Conservation (phyloP, 2,797 vertebrate genomes). For the Prunella strophiata region DNA sequence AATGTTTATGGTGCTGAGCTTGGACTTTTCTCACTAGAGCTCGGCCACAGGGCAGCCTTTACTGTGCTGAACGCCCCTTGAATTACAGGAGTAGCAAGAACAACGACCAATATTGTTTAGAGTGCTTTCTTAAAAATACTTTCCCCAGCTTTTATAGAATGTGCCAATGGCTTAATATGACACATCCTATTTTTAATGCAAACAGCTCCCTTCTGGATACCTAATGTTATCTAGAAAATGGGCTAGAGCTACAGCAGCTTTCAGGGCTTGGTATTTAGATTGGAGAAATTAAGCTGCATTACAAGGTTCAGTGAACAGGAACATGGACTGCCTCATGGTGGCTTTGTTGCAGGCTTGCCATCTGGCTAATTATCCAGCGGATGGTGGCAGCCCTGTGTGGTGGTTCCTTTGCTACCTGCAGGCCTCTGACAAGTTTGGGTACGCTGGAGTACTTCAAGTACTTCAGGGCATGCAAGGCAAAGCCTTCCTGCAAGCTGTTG, state of each 20-base stretch:
- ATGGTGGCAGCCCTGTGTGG: neutral
- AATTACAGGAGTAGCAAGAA: neutral
- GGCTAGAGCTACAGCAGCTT: constrained; percentile 45
- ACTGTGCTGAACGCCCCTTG: neutral
- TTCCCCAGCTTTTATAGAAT: neutral
- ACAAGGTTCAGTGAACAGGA: constrained; percentile 36
- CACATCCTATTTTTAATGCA: constrained; percentile 49
- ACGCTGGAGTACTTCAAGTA: neutral
- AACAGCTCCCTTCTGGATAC: constrained; percentile 52
- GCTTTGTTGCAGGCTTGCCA: constrained; percentile 43
- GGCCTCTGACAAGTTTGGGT: neutral
- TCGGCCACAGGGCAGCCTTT: neutral
- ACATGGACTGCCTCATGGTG: constrained; percentile 28
- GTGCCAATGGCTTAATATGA: constrained; percentile 31
- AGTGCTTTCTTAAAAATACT: neutral
- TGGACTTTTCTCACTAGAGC: neutral
- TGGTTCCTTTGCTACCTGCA: neutral
- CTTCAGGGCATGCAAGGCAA: neutral
- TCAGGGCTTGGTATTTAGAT: constrained; percentile 57
- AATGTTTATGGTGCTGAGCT: neutral
- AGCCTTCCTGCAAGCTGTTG: neutral
- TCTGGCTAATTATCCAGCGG: neutral
- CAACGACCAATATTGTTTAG: neutral
- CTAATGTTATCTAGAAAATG: neutral
- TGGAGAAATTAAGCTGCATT: constrained; percentile 71